A percentile compares a stretch with the other conserved stretches of the same genome.
Conservation (phyloP, 2,113 vertebrate species). For the Labeo rohita region DNA sequence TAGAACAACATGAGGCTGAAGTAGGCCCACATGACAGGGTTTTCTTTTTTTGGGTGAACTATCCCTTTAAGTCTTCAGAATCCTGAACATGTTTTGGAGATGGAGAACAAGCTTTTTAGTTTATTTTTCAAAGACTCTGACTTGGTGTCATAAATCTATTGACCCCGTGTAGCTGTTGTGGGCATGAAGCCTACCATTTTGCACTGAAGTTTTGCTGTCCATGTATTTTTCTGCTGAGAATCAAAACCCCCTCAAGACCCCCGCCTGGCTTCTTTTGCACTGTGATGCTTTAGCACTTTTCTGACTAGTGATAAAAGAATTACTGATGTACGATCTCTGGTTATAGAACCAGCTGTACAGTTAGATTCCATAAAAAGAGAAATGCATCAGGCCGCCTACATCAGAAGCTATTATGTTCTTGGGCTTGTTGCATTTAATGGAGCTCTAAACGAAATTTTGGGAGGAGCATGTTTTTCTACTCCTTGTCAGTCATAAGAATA, state of each 20-base stretch:
- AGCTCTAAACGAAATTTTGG: background rate
- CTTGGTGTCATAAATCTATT: slow-evolving; percentile 10
- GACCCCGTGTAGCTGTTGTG: background rate
- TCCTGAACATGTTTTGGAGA: background rate
- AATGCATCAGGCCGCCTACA: background rate
- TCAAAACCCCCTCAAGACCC: slow-evolving; percentile 6
- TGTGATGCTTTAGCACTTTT: background rate
- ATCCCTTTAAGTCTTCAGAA: background rate
- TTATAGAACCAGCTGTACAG: background rate
- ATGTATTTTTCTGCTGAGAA: slow-evolving; percentile 13
- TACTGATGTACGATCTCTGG: background rate
- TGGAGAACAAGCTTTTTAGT: background rate
- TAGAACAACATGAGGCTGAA: background rate
- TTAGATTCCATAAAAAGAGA: background rate
- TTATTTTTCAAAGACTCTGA: background rate
- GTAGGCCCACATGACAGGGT: background rate
- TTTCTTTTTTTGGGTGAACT: background rate
- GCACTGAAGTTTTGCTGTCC: background rate
- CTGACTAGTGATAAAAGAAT: background rate
- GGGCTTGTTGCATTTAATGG: background rate
- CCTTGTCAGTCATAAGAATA: background rate
- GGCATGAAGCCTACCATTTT: background rate
- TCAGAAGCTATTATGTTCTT: background rate
- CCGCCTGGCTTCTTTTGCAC: background rate
- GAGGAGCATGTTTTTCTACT: background rate